Evolutionary conservation across 30 jellyfish, hydroid and myxozoan species (phyloP), one percentile per base, ranked within the genome.

Genomic region (Aurelia sp.): DNA sequence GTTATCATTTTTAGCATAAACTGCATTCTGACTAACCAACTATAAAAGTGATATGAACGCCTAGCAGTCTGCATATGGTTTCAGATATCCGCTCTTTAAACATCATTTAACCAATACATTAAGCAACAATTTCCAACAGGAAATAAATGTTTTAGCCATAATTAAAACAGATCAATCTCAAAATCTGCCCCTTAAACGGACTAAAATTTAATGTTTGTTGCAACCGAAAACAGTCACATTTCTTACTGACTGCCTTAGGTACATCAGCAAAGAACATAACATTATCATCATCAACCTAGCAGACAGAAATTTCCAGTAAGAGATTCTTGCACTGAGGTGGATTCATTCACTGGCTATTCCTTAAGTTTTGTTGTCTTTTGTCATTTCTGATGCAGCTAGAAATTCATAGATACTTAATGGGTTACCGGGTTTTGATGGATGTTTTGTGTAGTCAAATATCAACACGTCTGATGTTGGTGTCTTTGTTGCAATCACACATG

Each of bases 401-500:
- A 16, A 44, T 21, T 40, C 53, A 4, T 84, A 35, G 33, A 17
- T 6, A 64, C 0, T 18, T 17, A 35, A 15, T 27, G 20, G 50
- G 77, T 22, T 70, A 87, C 98, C 96, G 60, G 97, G 97, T 73
- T 88, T 94, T 47, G 99, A 82, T 21, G 97, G 99, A 72, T 96
- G 99, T 67, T 92, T 91, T 83, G 99, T 91, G 77, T 96, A 96
- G 78, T 96, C 99, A 64, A 96, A 96, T 8, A 96, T 89, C n/a
- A 91, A 82, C 20, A 96, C 99, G 80, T 96, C 99, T 31, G 98
- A 88, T 19, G 98, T 90, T 40, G 99, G 99, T 30, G 99, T 91
- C 69, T 96, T 96, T 27, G 99, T 96, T 33, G 99, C 99, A 66
- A 96, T 96, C 12, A 96, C 97, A 72, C 98, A 96, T 62, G 99